phyloP scores from a whole-genome alignment of 2,888 invertebrate species.

The Polydesmus complanatus region DNA sequence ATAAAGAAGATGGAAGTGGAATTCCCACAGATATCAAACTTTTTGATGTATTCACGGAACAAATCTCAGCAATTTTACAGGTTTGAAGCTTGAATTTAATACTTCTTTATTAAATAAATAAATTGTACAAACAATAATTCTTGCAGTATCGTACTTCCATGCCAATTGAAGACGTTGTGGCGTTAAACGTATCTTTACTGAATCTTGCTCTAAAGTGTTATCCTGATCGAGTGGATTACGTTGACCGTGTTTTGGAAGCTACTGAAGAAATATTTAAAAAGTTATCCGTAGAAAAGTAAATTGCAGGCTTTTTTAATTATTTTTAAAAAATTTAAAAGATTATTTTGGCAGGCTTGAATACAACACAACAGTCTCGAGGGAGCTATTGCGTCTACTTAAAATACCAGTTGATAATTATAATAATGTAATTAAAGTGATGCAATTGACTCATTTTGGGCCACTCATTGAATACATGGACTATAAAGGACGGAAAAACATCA shows the following conservation, averaged over 20 bases:
- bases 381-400: conserved; percentile 80
- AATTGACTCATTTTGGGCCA: conserved; percentile 72
- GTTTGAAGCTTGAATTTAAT: conserved; percentile 32
- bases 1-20: conserved; percentile 42
- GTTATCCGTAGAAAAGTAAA: conserved; percentile 63
- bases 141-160: conserved; percentile 76
- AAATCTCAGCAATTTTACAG: conserved; percentile 89
- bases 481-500: conserved; percentile 58
- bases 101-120: neutral
- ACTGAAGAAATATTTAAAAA: conserved; percentile 82
- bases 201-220: conserved; percentile 94
- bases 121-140: conserved; percentile 11
- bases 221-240: conserved; percentile 83
- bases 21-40: conserved; percentile 78
- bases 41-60: conserved; percentile 96
- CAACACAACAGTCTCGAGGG: conserved; percentile 74
- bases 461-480: conserved; percentile 78
- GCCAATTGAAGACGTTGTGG: conserved; percentile 89
- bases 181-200: conserved; percentile 84
- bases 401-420: conserved; percentile 92
- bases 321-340: neutral
- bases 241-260: conserved; percentile 83
- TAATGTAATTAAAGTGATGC: conserved; percentile 71
- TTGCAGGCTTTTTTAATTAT: neutral
- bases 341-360: conserved; percentile 47